These are phyloP conservation scores for Bolinopsis microptera DNA, from an alignment of 37 sponge, comb jelly and placozoan genomes.

Conservation along the genomic window DNA sequence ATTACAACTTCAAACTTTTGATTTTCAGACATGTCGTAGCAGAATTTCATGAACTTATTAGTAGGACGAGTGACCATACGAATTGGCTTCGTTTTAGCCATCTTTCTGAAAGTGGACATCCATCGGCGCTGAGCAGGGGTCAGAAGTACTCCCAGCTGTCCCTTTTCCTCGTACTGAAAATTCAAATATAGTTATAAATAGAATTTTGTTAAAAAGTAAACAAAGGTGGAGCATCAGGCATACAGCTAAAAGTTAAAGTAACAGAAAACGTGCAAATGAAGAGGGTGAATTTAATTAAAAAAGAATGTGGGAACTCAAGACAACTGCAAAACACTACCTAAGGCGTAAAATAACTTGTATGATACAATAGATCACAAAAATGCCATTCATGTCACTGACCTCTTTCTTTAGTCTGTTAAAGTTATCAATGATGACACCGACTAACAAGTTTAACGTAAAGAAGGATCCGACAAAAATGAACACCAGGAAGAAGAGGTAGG, in stretches of 20 bases:
- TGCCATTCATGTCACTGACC: too few species aligned
- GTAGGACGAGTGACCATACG: constrained; percentile 40
- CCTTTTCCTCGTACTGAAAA: constrained; percentile 66
- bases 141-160: constrained; percentile 55
- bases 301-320: too few species aligned
- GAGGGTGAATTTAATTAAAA: too few species aligned
- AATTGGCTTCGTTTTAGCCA: constrained; percentile 63
- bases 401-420: constrained; percentile 65
- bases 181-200: not conserved
- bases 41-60: constrained; percentile 51
- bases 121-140: constrained; percentile 46
- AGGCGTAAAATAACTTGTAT: too few species aligned
- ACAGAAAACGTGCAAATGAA: too few species aligned
- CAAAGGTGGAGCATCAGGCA: too few species aligned
- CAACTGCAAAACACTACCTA: too few species aligned
- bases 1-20: constrained; percentile 65
- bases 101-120: constrained; percentile 64
- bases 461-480: constrained; percentile 69
- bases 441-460: constrained; percentile 66
- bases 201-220: too few species aligned
- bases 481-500: constrained; percentile 65
- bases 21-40: constrained; percentile 66
- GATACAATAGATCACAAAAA: too few species aligned
- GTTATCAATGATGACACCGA: constrained; percentile 70
- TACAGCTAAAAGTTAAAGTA: too few species aligned